Evolutionary conservation across 2,888 invertebrate genomes (phyloP).

Genomic region (Leucoma salicis): DNA sequence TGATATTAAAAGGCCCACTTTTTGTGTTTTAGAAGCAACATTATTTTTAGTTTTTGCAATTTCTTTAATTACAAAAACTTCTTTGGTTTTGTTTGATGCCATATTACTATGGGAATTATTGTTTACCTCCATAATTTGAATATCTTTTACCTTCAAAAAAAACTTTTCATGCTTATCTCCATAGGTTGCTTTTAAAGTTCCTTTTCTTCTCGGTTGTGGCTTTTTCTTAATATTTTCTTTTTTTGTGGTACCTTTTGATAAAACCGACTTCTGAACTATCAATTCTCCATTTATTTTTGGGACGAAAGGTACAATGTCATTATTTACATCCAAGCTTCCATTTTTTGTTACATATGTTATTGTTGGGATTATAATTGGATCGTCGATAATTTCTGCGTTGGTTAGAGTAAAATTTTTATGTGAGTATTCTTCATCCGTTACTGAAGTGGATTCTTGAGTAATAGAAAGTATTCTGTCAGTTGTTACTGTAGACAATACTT

Average conservation of each 20-base stretch:
- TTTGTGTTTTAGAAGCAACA: conserved; percentile 5
- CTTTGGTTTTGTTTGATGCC: conserved; percentile 3
- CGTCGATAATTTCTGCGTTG: conserved; percentile 30
- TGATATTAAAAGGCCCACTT: neutral
- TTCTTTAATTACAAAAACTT: neutral
- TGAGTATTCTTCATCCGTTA: conserved; percentile 10
- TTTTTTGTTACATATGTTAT: conserved; percentile 43
- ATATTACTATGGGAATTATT: conserved; percentile 1
- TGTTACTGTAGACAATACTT: conserved; percentile 6
- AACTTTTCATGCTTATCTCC: conserved; percentile 73
- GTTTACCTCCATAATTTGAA: conserved; percentile 6
- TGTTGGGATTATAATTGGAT: conserved; percentile 63
- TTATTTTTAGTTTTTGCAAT: conserved; percentile 9
- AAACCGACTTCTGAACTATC: conserved; percentile 55
- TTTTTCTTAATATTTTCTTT: conserved; percentile 67
- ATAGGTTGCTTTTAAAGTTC: conserved; percentile 75
- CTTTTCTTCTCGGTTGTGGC: conserved; percentile 66
- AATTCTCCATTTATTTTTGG: conserved; percentile 55
- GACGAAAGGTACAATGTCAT: conserved; percentile 51
- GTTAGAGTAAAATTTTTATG: conserved; percentile 10
- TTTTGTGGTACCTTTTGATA: conserved; percentile 44
- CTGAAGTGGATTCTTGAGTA: conserved; percentile 14
- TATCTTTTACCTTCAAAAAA: conserved; percentile 44
- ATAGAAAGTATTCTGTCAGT: conserved; percentile 8
- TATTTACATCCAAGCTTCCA: conserved; percentile 46